Conservation (phyloP, 2,888 invertebrate genomes). For the Empis stercorea region DNA sequence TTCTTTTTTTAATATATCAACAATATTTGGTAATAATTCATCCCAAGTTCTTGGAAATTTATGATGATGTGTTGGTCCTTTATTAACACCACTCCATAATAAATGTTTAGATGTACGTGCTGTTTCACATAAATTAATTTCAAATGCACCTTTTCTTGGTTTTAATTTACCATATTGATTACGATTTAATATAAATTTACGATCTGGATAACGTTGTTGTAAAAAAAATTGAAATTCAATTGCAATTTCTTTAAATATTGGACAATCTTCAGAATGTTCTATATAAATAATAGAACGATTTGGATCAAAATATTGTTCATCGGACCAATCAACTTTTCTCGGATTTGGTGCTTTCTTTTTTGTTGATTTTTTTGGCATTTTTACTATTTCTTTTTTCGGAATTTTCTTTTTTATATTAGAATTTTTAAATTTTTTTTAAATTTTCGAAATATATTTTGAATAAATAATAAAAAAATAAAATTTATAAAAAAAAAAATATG, state of each 20-base stretch:
- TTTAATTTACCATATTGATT: constrained; percentile 22
- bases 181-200: constrained; percentile 22
- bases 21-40: constrained; percentile 21
- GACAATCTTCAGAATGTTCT: constrained; percentile 29
- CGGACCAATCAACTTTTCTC: constrained; percentile 23
- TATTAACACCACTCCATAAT: constrained; percentile 25
- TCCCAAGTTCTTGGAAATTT: constrained; percentile 25
- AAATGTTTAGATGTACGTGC: constrained; percentile 24
- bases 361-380: background rate
- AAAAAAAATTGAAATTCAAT: constrained; percentile 22
- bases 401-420: too few species aligned
- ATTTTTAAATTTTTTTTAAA: too few species aligned
- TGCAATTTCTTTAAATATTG: constrained; percentile 27
- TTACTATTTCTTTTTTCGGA: too few species aligned
- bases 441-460: too few species aligned
- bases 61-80: constrained; percentile 29
- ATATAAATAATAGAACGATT: constrained; percentile 28
- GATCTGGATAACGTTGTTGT: constrained; percentile 21
- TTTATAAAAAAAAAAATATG: too few species aligned
- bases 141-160: constrained; percentile 15
- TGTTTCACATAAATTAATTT: constrained; percentile 26
- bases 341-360: too few species aligned
- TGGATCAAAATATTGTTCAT: constrained; percentile 22
- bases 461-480: too few species aligned
- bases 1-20: constrained; percentile 17